Evolutionary conservation across 2,888 invertebrate species (phyloP), one percentile per base, ranked within the genome.

Genomic region (Cyaniris semiargus): DNA sequence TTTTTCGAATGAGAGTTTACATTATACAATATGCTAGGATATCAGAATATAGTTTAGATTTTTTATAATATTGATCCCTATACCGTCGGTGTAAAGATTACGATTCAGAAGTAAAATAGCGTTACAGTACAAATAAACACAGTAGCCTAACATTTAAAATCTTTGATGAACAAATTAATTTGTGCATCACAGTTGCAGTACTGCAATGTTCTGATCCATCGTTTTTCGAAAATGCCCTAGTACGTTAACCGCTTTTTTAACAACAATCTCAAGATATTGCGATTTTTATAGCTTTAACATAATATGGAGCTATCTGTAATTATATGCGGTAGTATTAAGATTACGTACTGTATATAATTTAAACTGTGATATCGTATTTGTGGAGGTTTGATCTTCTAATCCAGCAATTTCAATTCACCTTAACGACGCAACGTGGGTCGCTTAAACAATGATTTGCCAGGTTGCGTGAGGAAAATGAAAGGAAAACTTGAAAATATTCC

Each of bases 351-450:
- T 53, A 5, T 15, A 18, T 18, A 15, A 53, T 18, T 53, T 53
- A 53, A 3, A 53, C 48, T 53, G 18, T 53, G 48, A 15, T 53
- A 18, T 53, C 58, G 21, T 58, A 58, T 58, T 58, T 58, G 58
- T 58, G 58, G 58, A 58, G 58, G 60, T 23, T 60, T 13, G 21
- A 60, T 60, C 60, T 60, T 60, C 60, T 60, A 60, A 60, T 60
- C 60, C 60, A 10, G 21, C 60, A 60, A 60, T 60, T 60, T 60
- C 60, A 60, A 23, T 60, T 60, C 60, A 60, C 60, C 60, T 60
- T 60, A 60, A 60, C 21, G 60, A 60, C 60, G 60, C 60, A 21
- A 60, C 60, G 60, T 60, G 60, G 23, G 23, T 60, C 60, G 60
- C 23, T 60, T 60, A 60, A 23, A 60, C 60, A 23, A 60, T 23